Conservation (phyloP, 2,888 invertebrate genomes). For the Tetropium fuscum region DNA sequence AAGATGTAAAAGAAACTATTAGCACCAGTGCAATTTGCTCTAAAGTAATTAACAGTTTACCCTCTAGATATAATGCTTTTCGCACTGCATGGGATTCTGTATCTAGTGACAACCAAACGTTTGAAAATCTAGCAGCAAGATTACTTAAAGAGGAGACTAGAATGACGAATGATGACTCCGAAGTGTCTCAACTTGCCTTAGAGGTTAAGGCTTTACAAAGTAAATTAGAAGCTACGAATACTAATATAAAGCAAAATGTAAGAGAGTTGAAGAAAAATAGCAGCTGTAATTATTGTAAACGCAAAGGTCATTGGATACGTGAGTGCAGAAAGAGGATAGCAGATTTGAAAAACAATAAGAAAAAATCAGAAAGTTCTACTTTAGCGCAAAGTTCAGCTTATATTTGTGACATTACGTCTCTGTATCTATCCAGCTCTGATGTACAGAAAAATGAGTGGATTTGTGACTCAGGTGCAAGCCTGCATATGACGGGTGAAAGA, state of each 20-base stretch:
- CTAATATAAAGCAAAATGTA: slow-evolving; percentile 17
- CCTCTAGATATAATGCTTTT: slow-evolving; percentile 21
- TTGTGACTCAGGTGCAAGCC: slow-evolving; percentile 47
- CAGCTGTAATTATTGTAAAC: slow-evolving; percentile 35
- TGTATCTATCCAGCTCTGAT: slow-evolving; percentile 27
- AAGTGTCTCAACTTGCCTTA: slow-evolving; percentile 31
- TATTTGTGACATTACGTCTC: slow-evolving; percentile 28
- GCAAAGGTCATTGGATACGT: slow-evolving; percentile 39
- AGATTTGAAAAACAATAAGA: slow-evolving; percentile 7
- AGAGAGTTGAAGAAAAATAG: slow-evolving; percentile 34
- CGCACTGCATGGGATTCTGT: slow-evolving; percentile 37
- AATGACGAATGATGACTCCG: slow-evolving; percentile 22
- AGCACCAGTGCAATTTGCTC: slow-evolving; percentile 30
- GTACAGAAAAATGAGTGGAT: slow-evolving; percentile 39
- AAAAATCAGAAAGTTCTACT: background rate
- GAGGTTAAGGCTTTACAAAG: slow-evolving; percentile 32
- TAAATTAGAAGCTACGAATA: slow-evolving; percentile 4
- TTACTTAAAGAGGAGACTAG: slow-evolving; percentile 38
- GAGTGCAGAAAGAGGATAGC: too few relatives aligned
- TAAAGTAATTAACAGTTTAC: slow-evolving; percentile 28
- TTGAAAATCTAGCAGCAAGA: slow-evolving; percentile 35
- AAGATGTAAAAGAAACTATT: slow-evolving; percentile 21
- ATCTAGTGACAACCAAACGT: slow-evolving; percentile 24
- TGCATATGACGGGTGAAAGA: slow-evolving; percentile 41
- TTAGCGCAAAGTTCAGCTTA: slow-evolving; percentile 8